phyloP scores from a whole-genome alignment of 2,113 vertebrate species.

The Eudyptes chrysolophus region DNA sequence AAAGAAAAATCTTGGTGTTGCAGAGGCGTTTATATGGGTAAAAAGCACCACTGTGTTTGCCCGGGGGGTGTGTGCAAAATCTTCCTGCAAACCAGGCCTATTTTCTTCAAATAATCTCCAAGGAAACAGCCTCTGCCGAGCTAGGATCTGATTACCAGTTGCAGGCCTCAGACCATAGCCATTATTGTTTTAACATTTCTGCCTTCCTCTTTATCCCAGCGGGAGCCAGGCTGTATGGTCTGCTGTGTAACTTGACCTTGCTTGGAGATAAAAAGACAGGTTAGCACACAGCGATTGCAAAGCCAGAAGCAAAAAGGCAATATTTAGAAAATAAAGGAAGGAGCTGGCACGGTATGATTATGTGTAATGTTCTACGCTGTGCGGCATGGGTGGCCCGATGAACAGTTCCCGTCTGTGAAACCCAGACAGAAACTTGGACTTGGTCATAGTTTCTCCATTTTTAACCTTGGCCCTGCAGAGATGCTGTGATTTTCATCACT shows the following conservation, averaged over 20 bases:
- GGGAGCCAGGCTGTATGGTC: constrained; percentile 61
- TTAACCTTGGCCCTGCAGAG: background rate
- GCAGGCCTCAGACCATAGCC: constrained; percentile 72
- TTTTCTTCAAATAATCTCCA: constrained; percentile 80
- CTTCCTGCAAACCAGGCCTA: constrained; percentile 63
- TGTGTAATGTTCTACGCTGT: constrained; percentile 58
- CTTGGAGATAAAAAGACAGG: constrained; percentile 76
- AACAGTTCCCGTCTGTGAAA: background rate
- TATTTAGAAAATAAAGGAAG: constrained; percentile 77
- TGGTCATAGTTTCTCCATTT: background rate
- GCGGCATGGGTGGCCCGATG: constrained; percentile 19
- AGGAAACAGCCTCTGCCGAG: constrained; percentile 72
- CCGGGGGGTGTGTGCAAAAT: background rate
- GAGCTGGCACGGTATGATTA: constrained; percentile 58
- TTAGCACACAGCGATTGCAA: constrained; percentile 66
- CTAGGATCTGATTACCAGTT: constrained; percentile 77
- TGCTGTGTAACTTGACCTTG: constrained; percentile 72
- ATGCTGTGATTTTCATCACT: background rate
- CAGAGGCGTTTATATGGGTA: constrained; percentile 12
- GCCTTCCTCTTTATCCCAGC: constrained; percentile 79
- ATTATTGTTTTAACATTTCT: constrained; percentile 83
- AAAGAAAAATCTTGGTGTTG: constrained; percentile 42
- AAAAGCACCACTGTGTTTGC: constrained; percentile 50
- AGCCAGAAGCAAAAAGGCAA: constrained; percentile 74
- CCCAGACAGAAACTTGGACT: constrained; percentile 4